phyloP scores from a whole-genome alignment of 2,797 vertebrate genomes.

The Crocidura indochinensis region DNA sequence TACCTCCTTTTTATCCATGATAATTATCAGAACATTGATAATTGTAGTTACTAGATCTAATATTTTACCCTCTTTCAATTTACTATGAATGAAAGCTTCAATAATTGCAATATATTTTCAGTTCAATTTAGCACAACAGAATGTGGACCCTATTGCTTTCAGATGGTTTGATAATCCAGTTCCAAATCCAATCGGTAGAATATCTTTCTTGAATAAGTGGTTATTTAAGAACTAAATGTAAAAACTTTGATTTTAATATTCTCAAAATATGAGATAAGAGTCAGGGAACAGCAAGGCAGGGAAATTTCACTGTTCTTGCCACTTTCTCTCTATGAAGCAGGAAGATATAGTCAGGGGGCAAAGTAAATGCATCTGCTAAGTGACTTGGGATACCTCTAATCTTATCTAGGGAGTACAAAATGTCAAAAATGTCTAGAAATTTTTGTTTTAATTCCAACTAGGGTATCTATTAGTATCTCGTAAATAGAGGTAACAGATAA shows the following conservation, averaged over 20 bases:
- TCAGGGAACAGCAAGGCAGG: not conserved
- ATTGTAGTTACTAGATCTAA: no score
- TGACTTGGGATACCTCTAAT: not conserved
- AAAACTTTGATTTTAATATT: slow-evolving; percentile 32
- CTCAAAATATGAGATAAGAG: slow-evolving; percentile 6
- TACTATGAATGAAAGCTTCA: not conserved
- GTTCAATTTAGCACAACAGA: not conserved
- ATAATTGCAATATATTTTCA: slow-evolving; percentile 48
- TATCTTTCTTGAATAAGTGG: slow-evolving; percentile 3
- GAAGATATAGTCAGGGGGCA: not conserved
- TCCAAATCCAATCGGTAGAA: not conserved
- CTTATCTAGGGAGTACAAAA: not conserved
- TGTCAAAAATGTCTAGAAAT: not conserved
- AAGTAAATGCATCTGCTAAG: not conserved
- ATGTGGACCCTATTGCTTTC: slow-evolving; percentile 9
- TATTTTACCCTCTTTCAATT: not conserved
- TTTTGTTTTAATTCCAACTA: not conserved
- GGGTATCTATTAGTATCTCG: not conserved
- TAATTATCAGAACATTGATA: not conserved
- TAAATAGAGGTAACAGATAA: not conserved
- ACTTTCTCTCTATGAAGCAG: not conserved
- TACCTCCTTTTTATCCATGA: not conserved
- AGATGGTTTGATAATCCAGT: slow-evolving; percentile 34
- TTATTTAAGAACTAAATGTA: slow-evolving; percentile 29
- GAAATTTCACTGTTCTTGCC: not conserved